phyloP scores from a whole-genome alignment of 2,888 invertebrate species.

The Therioaphis trifolii region DNA sequence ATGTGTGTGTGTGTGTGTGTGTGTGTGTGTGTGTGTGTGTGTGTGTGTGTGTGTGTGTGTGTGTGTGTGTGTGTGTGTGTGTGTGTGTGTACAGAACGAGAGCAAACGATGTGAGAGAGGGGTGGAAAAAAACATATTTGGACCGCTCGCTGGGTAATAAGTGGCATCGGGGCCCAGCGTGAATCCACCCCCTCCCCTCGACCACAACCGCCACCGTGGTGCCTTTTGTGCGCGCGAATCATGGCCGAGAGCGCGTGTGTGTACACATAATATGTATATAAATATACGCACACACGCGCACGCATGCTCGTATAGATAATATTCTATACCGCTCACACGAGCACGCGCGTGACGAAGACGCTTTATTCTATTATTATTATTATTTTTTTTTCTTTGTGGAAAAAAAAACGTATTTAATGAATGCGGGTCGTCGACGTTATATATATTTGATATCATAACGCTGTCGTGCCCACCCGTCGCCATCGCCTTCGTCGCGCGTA shows the following conservation, averaged over 20 bases:
- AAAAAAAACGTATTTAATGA: slow-evolving; percentile 34
- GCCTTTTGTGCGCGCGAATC: slow-evolving; percentile 22
- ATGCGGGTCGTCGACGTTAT: background rate
- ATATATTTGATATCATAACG: too few relatives aligned
- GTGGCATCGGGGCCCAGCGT: slow-evolving; percentile 49
- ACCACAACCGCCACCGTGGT: background rate
- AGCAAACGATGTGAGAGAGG: too few relatives aligned
- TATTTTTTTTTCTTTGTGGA: background rate
- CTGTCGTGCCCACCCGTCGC: too few relatives aligned
- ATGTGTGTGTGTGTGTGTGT: too few relatives aligned
- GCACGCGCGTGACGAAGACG: background rate
- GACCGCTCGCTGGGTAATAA: slow-evolving; percentile 48
- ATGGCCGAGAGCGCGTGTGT: background rate
- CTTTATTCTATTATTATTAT: too few relatives aligned
- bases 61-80: too few relatives aligned
- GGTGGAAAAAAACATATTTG: slow-evolving; percentile 43
- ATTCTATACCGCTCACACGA: too few relatives aligned
- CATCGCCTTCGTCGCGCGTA: too few relatives aligned
- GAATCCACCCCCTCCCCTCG: too few relatives aligned
- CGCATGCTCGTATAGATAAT: too few relatives aligned
- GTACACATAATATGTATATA: background rate
- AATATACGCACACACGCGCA: background rate
- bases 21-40: too few relatives aligned
- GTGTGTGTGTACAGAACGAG: background rate
- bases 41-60: too few relatives aligned